phyloP scores from a whole-genome alignment of 2,113 vertebrate genomes.

The Eubucco bourcierii region DNA sequence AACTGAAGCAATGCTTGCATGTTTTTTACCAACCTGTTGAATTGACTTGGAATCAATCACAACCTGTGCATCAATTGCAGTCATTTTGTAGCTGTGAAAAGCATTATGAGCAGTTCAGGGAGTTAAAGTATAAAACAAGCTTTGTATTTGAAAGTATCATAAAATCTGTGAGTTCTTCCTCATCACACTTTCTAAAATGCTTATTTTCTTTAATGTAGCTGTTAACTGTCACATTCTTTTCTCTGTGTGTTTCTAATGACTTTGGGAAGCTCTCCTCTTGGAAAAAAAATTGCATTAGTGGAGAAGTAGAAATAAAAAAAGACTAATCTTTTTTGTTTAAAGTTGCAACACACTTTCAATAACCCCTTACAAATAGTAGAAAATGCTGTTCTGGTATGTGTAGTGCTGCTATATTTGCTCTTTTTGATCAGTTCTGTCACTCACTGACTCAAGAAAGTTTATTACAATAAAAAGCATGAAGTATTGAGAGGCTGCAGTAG shows the following conservation, averaged over 20 bases:
- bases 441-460: neutral
- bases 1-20: neutral
- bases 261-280: neutral
- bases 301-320: neutral
- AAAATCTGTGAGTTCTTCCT: neutral
- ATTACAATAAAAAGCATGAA: neutral
- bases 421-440: neutral
- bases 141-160: neutral
- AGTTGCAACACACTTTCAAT: rapidly evolving
- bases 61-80: neutral
- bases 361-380: neutral
- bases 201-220: neutral
- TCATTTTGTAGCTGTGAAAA: neutral
- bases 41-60: neutral
- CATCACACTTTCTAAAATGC: neutral
- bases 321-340: neutral
- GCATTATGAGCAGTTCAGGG: neutral
- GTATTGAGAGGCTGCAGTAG: neutral
- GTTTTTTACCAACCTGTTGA: neutral
- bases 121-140: neutral
- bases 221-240: neutral
- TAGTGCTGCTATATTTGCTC: neutral
- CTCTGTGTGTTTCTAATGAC: neutral
- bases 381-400: neutral
- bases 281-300: neutral